phyloP scores from a whole-genome alignment of 2,888 invertebrate genomes.

The Himalopsyche kuldschensis region DNA sequence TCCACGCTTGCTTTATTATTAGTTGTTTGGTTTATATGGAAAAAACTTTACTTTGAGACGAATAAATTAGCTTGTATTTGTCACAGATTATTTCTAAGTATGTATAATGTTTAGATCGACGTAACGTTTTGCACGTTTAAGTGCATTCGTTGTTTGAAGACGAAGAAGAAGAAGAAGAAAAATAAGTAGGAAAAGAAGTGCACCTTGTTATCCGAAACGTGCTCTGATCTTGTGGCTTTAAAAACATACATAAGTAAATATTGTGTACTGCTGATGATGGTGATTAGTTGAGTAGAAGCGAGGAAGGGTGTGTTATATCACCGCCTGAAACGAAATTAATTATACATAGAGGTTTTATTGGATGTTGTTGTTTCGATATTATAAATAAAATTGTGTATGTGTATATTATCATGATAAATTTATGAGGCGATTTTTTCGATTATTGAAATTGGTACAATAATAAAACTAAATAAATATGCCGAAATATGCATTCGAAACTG shows the following conservation, averaged over 20 bases:
- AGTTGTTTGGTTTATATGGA: too few species aligned
- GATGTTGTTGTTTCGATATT: constrained; percentile 37
- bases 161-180: not conserved
- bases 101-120: not conserved
- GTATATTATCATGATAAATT: constrained; percentile 28
- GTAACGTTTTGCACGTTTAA: not conserved
- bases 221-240: not conserved
- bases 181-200: not conserved
- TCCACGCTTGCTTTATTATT: too few species aligned
- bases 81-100: not conserved
- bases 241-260: not conserved
- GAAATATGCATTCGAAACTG: constrained; percentile 30
- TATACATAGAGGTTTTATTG: constrained; percentile 25
- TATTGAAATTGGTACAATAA: constrained; percentile 31
- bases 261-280: not conserved
- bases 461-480: constrained; percentile 31
- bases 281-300: not conserved
- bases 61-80: not conserved
- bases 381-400: constrained; percentile 8
- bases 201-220: not conserved
- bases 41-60: not conserved
- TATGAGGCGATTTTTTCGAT: constrained; percentile 27
- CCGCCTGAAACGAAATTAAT: constrained; percentile 12
- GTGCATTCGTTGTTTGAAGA: not conserved
- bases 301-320: not conserved